These are phyloP conservation scores for Hipparchia sbordonii DNA, from an alignment of 2,888 invertebrate genomes.

Conservation along the genomic window DNA sequence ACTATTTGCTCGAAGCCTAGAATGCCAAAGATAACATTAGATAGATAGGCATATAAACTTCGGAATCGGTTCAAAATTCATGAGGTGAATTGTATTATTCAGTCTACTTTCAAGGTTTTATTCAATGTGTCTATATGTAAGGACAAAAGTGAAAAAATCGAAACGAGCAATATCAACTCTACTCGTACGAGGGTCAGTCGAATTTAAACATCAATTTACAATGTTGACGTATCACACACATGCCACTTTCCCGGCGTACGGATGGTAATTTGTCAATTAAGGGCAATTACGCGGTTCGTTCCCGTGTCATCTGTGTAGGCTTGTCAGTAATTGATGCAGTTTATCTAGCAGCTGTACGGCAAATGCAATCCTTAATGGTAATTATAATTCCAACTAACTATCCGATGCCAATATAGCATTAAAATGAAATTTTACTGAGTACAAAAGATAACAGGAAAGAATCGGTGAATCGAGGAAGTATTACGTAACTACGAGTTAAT, in stretches of 20 bases:
- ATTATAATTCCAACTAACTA: slow-evolving; percentile 37
- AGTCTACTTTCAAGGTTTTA: not conserved
- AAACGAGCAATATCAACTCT: slow-evolving; percentile 10
- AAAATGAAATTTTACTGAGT: not conserved
- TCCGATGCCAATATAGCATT: not conserved
- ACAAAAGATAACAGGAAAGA: not conserved
- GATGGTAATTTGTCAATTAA: slow-evolving; percentile 69
- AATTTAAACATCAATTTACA: slow-evolving; percentile 21
- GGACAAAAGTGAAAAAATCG: not conserved
- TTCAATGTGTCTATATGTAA: not conserved
- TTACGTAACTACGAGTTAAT: slow-evolving; percentile 17
- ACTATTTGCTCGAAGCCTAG: not conserved
- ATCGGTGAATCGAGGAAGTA: slow-evolving; percentile 21
- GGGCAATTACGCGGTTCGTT: slow-evolving; percentile 72
- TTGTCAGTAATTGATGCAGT: slow-evolving; percentile 64
- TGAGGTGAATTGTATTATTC: not conserved
- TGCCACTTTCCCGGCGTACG: slow-evolving; percentile 53
- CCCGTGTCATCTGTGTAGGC: slow-evolving; percentile 50
- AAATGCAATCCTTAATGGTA: slow-evolving; percentile 73
- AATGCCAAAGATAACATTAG: not conserved
- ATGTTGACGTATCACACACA: slow-evolving; percentile 35
- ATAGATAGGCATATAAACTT: not conserved
- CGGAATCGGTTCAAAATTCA: not conserved
- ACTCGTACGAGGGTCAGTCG: not conserved
- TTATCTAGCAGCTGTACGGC: slow-evolving; percentile 56